Conservation (phyloP, 2,113 vertebrate genomes). For the Romanogobio albipinnatus region DNA sequence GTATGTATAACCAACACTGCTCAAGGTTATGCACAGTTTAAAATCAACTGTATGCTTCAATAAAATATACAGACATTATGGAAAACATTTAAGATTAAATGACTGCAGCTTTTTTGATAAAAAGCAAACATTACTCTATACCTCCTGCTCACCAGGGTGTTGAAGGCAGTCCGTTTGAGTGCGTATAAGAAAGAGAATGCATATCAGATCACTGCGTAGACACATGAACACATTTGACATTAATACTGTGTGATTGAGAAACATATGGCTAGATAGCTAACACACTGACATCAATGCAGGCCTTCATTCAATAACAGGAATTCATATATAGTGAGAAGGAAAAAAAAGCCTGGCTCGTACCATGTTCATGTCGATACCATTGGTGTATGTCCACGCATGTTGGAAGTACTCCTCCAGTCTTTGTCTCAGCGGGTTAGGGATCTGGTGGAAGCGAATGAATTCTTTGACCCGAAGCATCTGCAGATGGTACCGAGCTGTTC, state of each 20-base stretch:
- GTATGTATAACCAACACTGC: not conserved
- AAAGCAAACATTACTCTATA: slow-evolving; percentile 76
- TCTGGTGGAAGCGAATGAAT: slow-evolving; percentile 98
- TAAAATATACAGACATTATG: not conserved
- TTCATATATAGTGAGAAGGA: not conserved
- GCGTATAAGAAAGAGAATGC: slow-evolving; percentile 95
- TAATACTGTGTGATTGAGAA: slow-evolving; percentile 8
- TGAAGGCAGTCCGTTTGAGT: slow-evolving; percentile 92
- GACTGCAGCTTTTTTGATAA: slow-evolving; percentile 2
- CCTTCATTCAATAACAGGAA: not conserved
- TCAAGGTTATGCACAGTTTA: slow-evolving; percentile 2
- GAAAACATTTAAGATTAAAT: not conserved
- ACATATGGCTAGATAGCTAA: not conserved
- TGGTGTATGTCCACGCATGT: slow-evolving; percentile 97
- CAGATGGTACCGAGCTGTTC: slow-evolving; percentile 96
- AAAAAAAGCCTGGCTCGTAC: slow-evolving; percentile 75
- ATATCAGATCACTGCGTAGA: slow-evolving; percentile 38
- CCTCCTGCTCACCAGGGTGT: slow-evolving; percentile 99
- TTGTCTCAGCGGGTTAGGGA: slow-evolving; percentile 94
- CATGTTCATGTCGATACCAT: slow-evolving; percentile 99
- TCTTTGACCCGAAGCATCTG: slow-evolving; percentile 98
- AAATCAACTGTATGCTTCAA: slow-evolving; percentile 11
- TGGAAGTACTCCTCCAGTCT: slow-evolving; percentile 98
- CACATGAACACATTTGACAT: slow-evolving; percentile 15
- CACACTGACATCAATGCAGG: not conserved